phyloP scores from a whole-genome alignment of 2,113 vertebrate genomes.

The Pteropus alecto region DNA sequence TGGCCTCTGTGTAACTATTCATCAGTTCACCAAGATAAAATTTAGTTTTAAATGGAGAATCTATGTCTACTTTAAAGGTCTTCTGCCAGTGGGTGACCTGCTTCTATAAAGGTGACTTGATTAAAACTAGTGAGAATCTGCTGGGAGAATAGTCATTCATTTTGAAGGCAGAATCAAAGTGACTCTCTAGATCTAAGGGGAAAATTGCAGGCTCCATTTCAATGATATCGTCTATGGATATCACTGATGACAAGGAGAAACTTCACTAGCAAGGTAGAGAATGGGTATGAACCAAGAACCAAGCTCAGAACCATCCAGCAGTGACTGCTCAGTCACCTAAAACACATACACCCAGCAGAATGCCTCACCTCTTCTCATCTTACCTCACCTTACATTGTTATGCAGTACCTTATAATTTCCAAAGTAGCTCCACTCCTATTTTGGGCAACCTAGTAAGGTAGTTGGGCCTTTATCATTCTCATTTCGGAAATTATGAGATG shows the following conservation, averaged over 20 bases:
- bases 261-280: neutral
- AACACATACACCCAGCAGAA: neutral
- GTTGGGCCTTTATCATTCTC: neutral
- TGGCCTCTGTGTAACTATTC: neutral
- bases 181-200: neutral
- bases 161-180: neutral
- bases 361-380: neutral
- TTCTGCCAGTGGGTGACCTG: neutral
- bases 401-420: neutral
- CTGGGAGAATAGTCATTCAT: neutral
- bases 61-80: neutral
- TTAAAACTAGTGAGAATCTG: neutral
- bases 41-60: neutral
- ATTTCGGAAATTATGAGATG: neutral
- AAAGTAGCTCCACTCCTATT: neutral
- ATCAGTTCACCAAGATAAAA: neutral
- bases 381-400: neutral
- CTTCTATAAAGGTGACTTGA: neutral
- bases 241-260: neutral
- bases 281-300: neutral
- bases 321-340: neutral
- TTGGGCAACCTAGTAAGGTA: neutral
- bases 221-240: neutral
- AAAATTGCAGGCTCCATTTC: neutral
- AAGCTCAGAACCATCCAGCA: neutral